These are phyloP conservation scores for Buathra laborator DNA, from an alignment of 2,888 invertebrate species.

Conservation along the genomic window DNA sequence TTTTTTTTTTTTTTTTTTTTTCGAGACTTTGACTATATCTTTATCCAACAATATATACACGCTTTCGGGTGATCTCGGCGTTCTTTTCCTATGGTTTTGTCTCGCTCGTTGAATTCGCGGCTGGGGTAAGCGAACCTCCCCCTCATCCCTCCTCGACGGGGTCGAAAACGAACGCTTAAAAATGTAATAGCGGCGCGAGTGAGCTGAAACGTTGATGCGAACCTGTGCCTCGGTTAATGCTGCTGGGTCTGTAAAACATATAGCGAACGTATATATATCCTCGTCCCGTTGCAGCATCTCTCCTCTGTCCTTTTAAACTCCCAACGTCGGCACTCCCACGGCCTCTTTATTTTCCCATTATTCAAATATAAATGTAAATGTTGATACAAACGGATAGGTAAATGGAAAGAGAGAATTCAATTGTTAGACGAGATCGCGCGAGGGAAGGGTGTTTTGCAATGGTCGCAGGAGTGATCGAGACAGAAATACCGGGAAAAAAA, in stretches of 20 bases:
- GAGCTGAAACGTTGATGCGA: slow-evolving; percentile 69
- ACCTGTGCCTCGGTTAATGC: slow-evolving; percentile 52
- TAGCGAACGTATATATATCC: slow-evolving; percentile 11
- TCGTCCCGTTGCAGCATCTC: slow-evolving; percentile 32
- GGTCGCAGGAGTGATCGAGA: slow-evolving; percentile 66
- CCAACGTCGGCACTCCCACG: slow-evolving; percentile 52
- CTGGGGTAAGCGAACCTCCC: slow-evolving; percentile 45
- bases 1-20: background rate
- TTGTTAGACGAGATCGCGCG: slow-evolving; percentile 80
- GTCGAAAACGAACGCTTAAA: slow-evolving; percentile 83
- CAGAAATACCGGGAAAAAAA: slow-evolving; percentile 36
- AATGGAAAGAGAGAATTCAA: slow-evolving; percentile 85
- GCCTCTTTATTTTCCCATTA: slow-evolving; percentile 85
- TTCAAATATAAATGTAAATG: slow-evolving; percentile 86
- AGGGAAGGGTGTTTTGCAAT: slow-evolving; percentile 50
- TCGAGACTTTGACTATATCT: slow-evolving; percentile 53
- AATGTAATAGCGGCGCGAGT: slow-evolving; percentile 72
- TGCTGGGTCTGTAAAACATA: slow-evolving; percentile 1
- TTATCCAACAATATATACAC: slow-evolving; percentile 57
- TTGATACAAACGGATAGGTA: slow-evolving; percentile 85
- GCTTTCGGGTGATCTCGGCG: slow-evolving; percentile 42
- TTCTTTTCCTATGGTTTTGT: slow-evolving; percentile 28
- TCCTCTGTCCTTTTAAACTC: slow-evolving; percentile 32
- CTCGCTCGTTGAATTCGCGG: slow-evolving; percentile 54
- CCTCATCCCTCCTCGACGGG: slow-evolving; percentile 73